Evolutionary conservation across 1,140 invertebrate genomes (phyloP).

Genomic region (Caenorhabditis brenneri): DNA sequence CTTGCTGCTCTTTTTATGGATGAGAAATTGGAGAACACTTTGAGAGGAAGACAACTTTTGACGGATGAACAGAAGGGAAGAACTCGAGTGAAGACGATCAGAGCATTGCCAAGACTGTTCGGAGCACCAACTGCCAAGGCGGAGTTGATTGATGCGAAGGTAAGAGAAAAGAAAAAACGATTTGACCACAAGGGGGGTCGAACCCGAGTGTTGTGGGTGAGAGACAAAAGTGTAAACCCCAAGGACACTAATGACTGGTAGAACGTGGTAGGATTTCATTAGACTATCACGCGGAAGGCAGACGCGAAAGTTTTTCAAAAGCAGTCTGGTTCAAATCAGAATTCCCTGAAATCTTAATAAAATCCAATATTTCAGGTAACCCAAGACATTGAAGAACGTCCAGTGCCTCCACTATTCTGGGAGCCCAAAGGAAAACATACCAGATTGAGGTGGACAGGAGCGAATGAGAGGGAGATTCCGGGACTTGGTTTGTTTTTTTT

Average conservation of each 20-base stretch:
- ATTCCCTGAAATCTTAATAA: not conserved
- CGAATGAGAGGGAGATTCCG: slow-evolving; percentile 54
- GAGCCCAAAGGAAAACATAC: slow-evolving; percentile 56
- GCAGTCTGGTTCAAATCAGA: no score
- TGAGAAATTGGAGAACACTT: slow-evolving; percentile 44
- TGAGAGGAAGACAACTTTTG: slow-evolving; percentile 47
- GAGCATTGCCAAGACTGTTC: slow-evolving; percentile 46
- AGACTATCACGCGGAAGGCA: no score
- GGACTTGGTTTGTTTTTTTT: slow-evolving; percentile 42
- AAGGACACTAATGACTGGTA: no score
- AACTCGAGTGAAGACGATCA: slow-evolving; percentile 16
- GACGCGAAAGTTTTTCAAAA: no score
- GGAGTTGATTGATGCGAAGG: slow-evolving; percentile 47
- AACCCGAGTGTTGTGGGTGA: no score
- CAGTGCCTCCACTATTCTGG: slow-evolving; percentile 51
- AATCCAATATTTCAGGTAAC: not conserved
- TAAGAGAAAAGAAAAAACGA: not conserved
- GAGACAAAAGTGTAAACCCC: no score
- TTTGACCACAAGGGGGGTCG: not conserved
- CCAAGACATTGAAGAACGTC: slow-evolving; percentile 52
- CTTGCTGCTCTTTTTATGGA: slow-evolving; percentile 56
- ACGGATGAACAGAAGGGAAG: slow-evolving; percentile 54
- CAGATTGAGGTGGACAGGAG: slow-evolving; percentile 55
- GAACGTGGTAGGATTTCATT: no score
- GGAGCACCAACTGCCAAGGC: slow-evolving; percentile 50